Evolutionary conservation across 30 jellyfish, hydroid and myxozoan species (phyloP), one percentile per base, ranked within the genome.

Genomic region (Turritopsis rubra): DNA sequence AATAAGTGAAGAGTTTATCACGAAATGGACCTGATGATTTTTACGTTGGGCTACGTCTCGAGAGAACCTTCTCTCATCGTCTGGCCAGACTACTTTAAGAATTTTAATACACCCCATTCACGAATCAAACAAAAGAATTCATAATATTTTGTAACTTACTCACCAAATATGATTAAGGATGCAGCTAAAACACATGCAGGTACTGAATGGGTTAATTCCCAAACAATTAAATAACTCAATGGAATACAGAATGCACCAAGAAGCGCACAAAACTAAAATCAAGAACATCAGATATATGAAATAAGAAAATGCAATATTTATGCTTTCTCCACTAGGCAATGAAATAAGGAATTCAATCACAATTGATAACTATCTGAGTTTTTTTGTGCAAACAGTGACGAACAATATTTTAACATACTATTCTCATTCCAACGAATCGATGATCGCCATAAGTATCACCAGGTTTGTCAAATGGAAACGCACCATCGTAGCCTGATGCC

Each of bases 391-490:
- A n/a, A n/a, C n/a, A n/a, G n/a, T n/a, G n/a, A n/a, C n/a, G n/a
- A n/a, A n/a, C n/a, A 41, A 13, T 41, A 41, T 3, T 41, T n/a
- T 0, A 75, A 75, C 83, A 26, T 89, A 94, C 99, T 17, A 80
- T 82, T 70, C 99, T 80, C 99, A 94, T 94, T 77, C 97, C 97
- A 86, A 94, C 99, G 89, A 89, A 94, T 60, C 81, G 79, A 52
- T 94, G 96, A 54, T 94, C 97, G n/a, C 97, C 97, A 87, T 94
- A 94, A 21, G 71, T 25, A 68, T 89, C 96, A 21, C 99, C 99
- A 1, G 97, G 97, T 52, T 89, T 94, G 31, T 94, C 99, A 84
- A 94, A 94, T 28, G 99, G 96, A 83, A 94, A 94, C n/a, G 86
- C 91, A 1, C 96, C 99, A 53, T 86, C 89, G 86, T 94, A 94